Base-by-base conservation (phyloP, 2,888 invertebrate species). In the Trachelus iudaicus region DNA sequence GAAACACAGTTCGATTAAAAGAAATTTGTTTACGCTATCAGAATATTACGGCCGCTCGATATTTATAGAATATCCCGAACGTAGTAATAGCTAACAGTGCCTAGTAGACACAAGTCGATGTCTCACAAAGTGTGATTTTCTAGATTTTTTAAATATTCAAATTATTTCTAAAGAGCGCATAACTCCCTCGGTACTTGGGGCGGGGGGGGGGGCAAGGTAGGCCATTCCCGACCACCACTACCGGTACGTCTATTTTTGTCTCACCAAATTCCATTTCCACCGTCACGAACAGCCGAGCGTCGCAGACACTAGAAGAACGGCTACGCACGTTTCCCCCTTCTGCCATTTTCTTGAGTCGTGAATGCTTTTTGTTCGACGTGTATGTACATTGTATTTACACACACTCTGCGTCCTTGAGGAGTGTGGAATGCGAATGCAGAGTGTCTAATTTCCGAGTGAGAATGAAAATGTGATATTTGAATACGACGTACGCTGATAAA, bases 201-300 rank as follows among this genome's bases (percentile, higher is more conserved):
- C 3, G 4, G 30, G 71, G 33, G 30, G 15, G 31, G 9, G 15
- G 11, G 34, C 71, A 71, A 31, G 34, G 31, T 34, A 12, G 33
- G 31, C 9, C 56, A 56, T 56, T 56, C 56, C 56, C 56, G 56
- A 23, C 56, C 56, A 56, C 23, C 71, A 71, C 71, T 34, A 34
- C 71, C 71, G 9, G 71, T 71, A 33, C 71, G 71, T 11, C 34
- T 71, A 71, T 71, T 71, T 71, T 71, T 71, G 71, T 71, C 31
- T 13, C 71, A 71, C 31, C 11, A 71, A 71, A 34, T 34, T 71
- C 71, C 34, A 71, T 31, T 31, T 34, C 56, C 56, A 56, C 56
- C 56, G 56, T 56, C 23, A 23, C 9, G 56, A 56, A 23, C 56
- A 56, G 23, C 56, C 56, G 6, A 56, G 56, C 23, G 56, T 23